These are phyloP conservation scores for Drosophila azteca DNA, from an alignment of 1,140 invertebrate genomes.

Conservation along the genomic window DNA sequence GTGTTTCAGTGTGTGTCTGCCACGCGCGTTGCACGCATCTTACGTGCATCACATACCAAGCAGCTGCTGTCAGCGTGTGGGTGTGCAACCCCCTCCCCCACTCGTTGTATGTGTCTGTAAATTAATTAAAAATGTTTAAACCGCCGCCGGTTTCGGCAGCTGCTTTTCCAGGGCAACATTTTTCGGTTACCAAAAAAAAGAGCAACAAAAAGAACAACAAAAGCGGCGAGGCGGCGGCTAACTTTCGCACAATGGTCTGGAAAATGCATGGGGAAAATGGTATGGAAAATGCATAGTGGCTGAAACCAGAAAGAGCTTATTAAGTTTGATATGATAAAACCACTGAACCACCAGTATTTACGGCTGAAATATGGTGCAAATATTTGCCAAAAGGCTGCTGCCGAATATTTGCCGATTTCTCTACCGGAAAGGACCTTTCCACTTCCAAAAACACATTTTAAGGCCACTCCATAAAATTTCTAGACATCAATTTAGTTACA, in stretches of 20 bases:
- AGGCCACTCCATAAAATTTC: conserved; percentile 21
- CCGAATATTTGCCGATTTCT: no score
- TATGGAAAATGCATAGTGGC: no score
- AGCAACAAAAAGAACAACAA: conserved; percentile 19
- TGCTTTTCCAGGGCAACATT: conserved; percentile 34
- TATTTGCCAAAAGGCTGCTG: no score
- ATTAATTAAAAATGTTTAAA: conserved; percentile 77
- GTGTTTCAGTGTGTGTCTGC: neutral
- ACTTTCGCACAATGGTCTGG: no score
- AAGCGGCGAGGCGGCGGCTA: conserved; percentile 6
- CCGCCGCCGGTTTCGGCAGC: conserved; percentile 50
- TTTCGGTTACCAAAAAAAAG: conserved; percentile 6
- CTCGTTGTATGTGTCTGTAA: conserved; percentile 41
- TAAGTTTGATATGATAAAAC: no score
- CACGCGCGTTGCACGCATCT: conserved; percentile 35
- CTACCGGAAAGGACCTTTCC: no score
- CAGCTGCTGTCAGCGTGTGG: conserved; percentile 59
- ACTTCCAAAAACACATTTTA: neutral
- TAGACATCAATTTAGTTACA: conserved; percentile 13
- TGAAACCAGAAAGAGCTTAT: no score
- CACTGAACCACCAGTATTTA: no score
- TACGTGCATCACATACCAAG: conserved; percentile 70
- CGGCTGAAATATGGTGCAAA: no score
- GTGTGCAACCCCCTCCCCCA: neutral
- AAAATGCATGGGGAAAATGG: no score